Percentiles rank a stretch among this genome's conserved stretches.
These are phyloP conservation scores for Megalops atlanticus DNA, from an alignment of 2,113 vertebrate species.

Conservation along the genomic window DNA sequence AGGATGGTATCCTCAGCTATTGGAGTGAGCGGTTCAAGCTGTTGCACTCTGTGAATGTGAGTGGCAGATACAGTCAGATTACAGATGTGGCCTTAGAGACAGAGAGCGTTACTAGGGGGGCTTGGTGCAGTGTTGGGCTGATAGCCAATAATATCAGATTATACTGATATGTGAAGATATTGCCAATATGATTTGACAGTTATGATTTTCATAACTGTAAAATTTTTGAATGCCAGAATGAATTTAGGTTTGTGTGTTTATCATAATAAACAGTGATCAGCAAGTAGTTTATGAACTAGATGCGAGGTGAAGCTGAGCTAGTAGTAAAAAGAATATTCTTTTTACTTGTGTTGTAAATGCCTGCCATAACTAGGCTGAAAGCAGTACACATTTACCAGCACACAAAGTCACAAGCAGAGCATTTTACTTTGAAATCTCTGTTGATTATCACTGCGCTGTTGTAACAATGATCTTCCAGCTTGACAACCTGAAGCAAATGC, in stretches of 20 bases:
- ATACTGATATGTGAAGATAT: too few species aligned
- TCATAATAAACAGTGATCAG: too few species aligned
- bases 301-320: too few species aligned
- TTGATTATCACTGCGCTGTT: neutral
- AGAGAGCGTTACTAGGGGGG: too few species aligned
- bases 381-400: neutral
- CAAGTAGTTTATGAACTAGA: too few species aligned
- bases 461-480: constrained; percentile 34
- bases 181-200: too few species aligned
- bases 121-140: too few species aligned
- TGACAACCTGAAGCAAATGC: neutral
- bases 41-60: constrained; percentile 36
- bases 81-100: neutral
- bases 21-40: constrained; percentile 56
- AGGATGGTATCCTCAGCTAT: constrained; percentile 52
- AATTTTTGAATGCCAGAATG: too few species aligned
- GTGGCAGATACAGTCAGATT: neutral
- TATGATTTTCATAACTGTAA: too few species aligned
- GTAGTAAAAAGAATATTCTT: neutral
- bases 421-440: neutral
- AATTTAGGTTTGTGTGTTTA: too few species aligned
- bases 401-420: too few species aligned
- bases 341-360: neutral
- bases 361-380: neutral
- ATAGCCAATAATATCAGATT: too few species aligned